phyloP scores from a whole-genome alignment of 2,888 invertebrate genomes.

The Aporophyla nigra region DNA sequence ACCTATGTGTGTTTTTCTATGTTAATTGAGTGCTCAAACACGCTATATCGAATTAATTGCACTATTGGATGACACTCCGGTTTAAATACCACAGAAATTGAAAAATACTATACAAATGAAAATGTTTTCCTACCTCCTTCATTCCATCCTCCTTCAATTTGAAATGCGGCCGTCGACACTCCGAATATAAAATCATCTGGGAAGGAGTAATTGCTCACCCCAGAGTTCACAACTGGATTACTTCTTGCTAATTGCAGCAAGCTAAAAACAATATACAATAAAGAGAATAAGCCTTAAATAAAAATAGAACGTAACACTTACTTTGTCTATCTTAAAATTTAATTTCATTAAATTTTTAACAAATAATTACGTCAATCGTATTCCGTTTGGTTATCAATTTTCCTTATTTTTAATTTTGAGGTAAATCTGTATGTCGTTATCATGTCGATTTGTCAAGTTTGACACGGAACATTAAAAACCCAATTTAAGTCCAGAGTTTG shows the following conservation, averaged over 20 bases:
- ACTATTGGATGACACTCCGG: not conserved
- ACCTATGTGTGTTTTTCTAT: not conserved
- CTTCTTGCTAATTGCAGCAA: constrained; percentile 77
- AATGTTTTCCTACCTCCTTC: constrained; percentile 78
- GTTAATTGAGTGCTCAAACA: not conserved
- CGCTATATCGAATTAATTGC: not conserved
- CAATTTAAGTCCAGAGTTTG: not conserved
- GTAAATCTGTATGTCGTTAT: not conserved
- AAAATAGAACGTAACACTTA: not conserved
- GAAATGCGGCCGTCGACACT: constrained; percentile 91
- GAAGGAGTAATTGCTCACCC: constrained; percentile 86
- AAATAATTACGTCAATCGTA: not conserved
- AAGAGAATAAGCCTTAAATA: not conserved
- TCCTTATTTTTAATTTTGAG: not conserved
- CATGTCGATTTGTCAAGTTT: not conserved
- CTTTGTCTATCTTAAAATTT: not conserved
- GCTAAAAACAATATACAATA: constrained; percentile 65
- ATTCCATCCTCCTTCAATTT: constrained; percentile 92
- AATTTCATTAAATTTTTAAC: not conserved
- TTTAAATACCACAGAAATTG: constrained; percentile 2
- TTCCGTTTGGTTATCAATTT: not conserved
- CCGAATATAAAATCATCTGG: constrained; percentile 91
- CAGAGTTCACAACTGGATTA: constrained; percentile 68
- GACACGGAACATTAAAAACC: not conserved
- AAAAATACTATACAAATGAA: not conserved